Percentiles rank a stretch among this genome's conserved stretches.
Conservation (phyloP, 2,888 invertebrate species). For the Halictus ligatus region DNA sequence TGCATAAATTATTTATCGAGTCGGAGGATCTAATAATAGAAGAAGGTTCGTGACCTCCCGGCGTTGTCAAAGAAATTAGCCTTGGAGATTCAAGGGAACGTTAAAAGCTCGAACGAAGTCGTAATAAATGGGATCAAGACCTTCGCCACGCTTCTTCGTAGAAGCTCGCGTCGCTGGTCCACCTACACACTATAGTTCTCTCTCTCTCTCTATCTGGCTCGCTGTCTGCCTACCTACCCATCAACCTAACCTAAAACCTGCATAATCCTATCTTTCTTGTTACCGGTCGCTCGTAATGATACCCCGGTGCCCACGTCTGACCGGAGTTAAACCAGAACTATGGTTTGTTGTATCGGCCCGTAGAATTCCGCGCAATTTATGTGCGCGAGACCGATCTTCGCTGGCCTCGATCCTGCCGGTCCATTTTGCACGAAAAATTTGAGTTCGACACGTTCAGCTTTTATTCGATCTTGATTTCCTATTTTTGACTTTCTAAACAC, state of each 20-base stretch:
- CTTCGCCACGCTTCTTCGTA: neutral
- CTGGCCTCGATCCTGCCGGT: neutral
- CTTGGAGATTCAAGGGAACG: conserved; percentile 7
- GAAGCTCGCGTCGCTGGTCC: conserved; percentile 36
- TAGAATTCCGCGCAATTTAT: conserved; percentile 28
- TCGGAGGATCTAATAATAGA: conserved; percentile 1
- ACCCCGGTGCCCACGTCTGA: conserved; percentile 21
- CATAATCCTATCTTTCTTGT: conserved; percentile 44
- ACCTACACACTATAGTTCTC: conserved; percentile 25
- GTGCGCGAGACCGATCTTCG: neutral
- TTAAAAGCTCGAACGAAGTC: conserved; percentile 29
- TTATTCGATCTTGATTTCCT: too few relatives aligned
- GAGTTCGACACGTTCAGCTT: neutral
- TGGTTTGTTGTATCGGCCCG: neutral
- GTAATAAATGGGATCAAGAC: conserved; percentile 36
- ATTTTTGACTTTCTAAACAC: too few relatives aligned
- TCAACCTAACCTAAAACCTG: conserved; percentile 54
- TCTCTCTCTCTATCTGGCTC: neutral
- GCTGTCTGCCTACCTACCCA: conserved; percentile 54
- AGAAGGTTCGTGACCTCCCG: neutral
- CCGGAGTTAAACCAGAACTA: conserved; percentile 21
- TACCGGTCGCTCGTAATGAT: conserved; percentile 24
- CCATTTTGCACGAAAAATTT: neutral
- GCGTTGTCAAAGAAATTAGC: conserved; percentile 1
- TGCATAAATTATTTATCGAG: neutral